These are phyloP conservation scores for Dasyprocta punctata DNA, from an alignment of 2,113 vertebrate genomes.

Conservation along the genomic window DNA sequence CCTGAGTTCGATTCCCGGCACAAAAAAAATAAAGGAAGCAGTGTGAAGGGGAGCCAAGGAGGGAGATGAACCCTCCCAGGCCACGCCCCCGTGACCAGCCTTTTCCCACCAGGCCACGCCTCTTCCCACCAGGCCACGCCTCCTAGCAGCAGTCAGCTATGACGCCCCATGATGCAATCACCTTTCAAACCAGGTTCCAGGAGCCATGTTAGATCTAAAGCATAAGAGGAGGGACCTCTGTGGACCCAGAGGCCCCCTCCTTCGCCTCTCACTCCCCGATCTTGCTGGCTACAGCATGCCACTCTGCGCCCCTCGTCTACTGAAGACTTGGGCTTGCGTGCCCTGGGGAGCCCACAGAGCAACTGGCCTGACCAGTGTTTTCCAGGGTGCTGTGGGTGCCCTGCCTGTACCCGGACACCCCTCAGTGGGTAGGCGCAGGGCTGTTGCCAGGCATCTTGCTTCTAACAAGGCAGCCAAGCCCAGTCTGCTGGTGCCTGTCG, in stretches of 20 bases:
- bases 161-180: background rate
- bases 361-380: background rate
- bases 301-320: background rate
- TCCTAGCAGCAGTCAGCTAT: background rate
- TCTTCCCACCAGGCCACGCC: background rate
- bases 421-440: background rate
- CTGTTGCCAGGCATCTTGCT: background rate
- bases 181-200: background rate
- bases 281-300: background rate
- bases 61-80: background rate
- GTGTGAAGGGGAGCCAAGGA: background rate
- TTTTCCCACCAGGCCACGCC: no score
- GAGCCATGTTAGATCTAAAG: background rate
- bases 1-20: no score
- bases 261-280: background rate
- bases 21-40: no score
- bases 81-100: no score
- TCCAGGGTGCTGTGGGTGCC: background rate
- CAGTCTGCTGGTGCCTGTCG: background rate
- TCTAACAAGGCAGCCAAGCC: background rate
- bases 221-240: background rate
- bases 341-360: background rate
- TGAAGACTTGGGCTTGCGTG: background rate
- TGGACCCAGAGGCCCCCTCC: background rate
- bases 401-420: background rate